Evolutionary conservation across 2,797 vertebrate species (phyloP).

Genomic region (Oreortyx pictus): DNA sequence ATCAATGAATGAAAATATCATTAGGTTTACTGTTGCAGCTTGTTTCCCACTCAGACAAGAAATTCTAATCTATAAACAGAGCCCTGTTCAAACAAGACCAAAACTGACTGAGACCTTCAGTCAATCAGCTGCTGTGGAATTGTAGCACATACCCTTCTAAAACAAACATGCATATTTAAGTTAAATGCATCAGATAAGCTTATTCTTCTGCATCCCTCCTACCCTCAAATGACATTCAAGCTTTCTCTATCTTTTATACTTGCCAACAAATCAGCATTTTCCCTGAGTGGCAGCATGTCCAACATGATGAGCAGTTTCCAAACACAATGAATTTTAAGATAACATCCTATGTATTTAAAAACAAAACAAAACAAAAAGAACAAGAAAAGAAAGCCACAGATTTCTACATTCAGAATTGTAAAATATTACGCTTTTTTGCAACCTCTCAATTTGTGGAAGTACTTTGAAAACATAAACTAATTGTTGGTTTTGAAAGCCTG

Average conservation of each 20-base stretch:
- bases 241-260: background rate
- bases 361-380: conserved; percentile 50
- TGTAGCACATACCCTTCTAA: background rate
- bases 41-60: background rate
- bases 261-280: conserved; percentile 47
- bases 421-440: conserved; percentile 22
- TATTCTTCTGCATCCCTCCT: background rate
- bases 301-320: background rate
- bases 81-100: background rate
- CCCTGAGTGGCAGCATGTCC: background rate
- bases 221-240: background rate
- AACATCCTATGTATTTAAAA: conserved; percentile 3
- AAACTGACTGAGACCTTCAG: background rate
- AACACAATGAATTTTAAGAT: conserved; percentile 7
- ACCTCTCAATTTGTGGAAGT: conserved; percentile 5
- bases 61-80: background rate
- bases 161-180: background rate
- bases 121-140: background rate
- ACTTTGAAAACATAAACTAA: conserved; percentile 60
- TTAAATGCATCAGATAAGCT: background rate
- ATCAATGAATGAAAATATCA: background rate
- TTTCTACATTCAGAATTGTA: conserved; percentile 58
- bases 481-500: conserved; percentile 62
- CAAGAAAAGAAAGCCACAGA: conserved; percentile 64
- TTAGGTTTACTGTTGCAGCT: background rate